Percentiles rank a stretch among this genome's conserved stretches.
These are phyloP conservation scores for Parotia lawesii DNA, from an alignment of 2,113 vertebrate genomes.

Conservation along the genomic window DNA sequence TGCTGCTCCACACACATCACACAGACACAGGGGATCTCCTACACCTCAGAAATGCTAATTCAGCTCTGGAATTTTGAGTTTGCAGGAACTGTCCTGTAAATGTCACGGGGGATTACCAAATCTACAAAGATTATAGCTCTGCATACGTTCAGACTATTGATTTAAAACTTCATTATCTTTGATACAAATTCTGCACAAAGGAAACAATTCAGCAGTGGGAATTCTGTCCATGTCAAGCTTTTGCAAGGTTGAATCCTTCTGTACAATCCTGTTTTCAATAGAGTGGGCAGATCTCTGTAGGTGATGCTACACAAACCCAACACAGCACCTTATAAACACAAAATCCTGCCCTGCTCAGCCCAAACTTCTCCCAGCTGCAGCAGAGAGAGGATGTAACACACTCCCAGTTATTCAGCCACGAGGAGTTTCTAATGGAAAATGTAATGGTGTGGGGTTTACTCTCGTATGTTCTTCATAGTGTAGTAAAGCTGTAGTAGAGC, in stretches of 20 bases:
- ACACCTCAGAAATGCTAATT: not conserved
- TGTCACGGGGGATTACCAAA: not conserved
- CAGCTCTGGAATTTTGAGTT: conserved; percentile 12
- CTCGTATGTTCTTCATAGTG: not conserved
- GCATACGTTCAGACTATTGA: not conserved
- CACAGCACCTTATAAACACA: accelerated
- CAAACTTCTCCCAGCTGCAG: not conserved
- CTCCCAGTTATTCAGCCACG: not conserved
- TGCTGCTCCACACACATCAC: not conserved
- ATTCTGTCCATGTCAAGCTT: not conserved
- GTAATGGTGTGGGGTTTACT: not conserved
- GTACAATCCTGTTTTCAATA: not conserved
- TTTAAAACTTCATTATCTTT: conserved; percentile 25
- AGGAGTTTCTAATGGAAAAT: not conserved
- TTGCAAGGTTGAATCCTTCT: not conserved
- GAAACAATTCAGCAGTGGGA: not conserved
- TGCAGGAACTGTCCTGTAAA: conserved; percentile 15
- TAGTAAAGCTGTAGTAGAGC: not conserved
- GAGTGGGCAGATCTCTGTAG: not conserved
- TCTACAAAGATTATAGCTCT: not conserved
- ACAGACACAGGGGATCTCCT: not conserved
- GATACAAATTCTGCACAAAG: not conserved
- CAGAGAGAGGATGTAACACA: not conserved
- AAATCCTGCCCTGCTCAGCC: not conserved
- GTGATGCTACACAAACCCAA: not conserved